Evolutionary conservation across 2,113 vertebrate genomes (phyloP), one percentile per base, ranked within the genome.

Genomic region (Muscicapa adusta): DNA sequence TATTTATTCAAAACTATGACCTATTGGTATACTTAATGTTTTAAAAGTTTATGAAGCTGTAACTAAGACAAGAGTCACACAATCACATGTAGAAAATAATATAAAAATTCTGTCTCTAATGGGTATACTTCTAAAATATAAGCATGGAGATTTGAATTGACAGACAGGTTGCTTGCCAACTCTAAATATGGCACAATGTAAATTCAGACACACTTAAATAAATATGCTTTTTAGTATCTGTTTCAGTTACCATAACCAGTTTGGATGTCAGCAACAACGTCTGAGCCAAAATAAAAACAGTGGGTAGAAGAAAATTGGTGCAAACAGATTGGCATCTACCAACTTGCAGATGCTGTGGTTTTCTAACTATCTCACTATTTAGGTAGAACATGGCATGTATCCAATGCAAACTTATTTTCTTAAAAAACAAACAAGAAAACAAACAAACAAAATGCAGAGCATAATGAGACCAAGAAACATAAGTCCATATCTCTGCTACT

Each of bases 251-350:
- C 40, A 85, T 12, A n/a, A 79, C 45, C 63, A 80, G 47, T 90
- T 80, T 90, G 94, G 67, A 94, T 90, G 24, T 34, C 67, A 91
- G 58, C 54, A 92, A 81, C 54, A 62, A 45, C 18, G 12, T 42
- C 84, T 3, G 7, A 94, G 90, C 63, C 95, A 94, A 95, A 91
- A 93, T 57, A 91, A 88, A 93, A 93, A 66, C 47, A 77, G 75
- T 81, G 56, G 40, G 79, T 80, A 92, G 73, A 74, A 89, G 17
- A 84, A 81, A 84, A 91, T 33, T 28, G 36, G 18, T 67, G 40
- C 31, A 85, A 93, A 95, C 60, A 91, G 33, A 67, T 83, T 80
- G 78, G 42, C 34, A 91, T 83, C 58, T 80, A 81, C 24, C 63
- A 91, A 31, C 51, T 74, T 91, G 72, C 36, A 91, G 51, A 80